Base-by-base conservation (phyloP, 2,113 vertebrate species). In the Bostrychus sinensis region DNA sequence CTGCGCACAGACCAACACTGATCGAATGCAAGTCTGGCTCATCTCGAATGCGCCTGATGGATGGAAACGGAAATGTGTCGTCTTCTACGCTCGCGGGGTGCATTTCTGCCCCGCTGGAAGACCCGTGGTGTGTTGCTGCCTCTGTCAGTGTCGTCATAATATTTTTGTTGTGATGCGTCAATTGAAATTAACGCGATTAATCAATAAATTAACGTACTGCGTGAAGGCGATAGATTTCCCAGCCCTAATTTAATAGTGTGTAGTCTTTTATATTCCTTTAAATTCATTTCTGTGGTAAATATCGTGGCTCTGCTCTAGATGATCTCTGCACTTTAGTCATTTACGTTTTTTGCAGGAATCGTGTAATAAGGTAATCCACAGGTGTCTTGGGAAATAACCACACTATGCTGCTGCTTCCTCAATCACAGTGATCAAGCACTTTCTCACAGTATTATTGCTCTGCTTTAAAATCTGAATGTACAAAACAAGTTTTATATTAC, bases 381-480 rank as follows among this genome's bases (percentile, higher is more conserved):
- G 22, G 48, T 50, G 11, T 79, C 75, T 36, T 69, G 66, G 70
- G 76, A 84, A 86, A 83, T 77, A 83, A 78, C 64, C 56, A 28
- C 36, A 42, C 43, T 6, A 28, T 60, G 4, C 55, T 71, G 43
- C 71, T 71, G 59, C 72, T 83, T 80, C 61, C 43, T 59, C 13
- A 56, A 16, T 64, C 37, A 71, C n/a, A 56, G 48, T 63, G 37
- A 71, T 74, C 37, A 66, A 62, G 56, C 7, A 67, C 60, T 19
- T 46, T 54, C 19, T 56, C 7, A 25, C 2, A 1, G 22, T 57
- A 25, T 62, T 56, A 30, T 42, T 77, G 39, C 39, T 66, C 56
- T 53, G 23, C 17, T 57, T 54, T 66, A 41, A 60, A 68, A 20
- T 62, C 39, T 23, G 41, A 59, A 72, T 36, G 56, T 19, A 41